phyloP scores from a whole-genome alignment of 2,888 invertebrate genomes.

The Rhagophthalmus giganteus region DNA sequence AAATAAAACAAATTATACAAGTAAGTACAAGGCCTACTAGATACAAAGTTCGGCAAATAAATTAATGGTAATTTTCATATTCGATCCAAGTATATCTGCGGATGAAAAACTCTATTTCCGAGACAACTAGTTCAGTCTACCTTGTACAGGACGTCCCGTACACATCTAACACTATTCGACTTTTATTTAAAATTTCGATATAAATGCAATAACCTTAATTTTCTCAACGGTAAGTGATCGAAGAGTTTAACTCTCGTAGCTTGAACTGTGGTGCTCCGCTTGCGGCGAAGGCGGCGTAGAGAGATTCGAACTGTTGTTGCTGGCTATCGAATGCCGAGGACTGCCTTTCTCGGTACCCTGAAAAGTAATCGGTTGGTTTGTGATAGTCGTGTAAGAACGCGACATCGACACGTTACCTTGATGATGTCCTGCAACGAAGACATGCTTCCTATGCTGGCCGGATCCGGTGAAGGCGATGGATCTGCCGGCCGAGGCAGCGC shows the following conservation, averaged over 20 bases:
- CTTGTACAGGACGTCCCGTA: conserved; percentile 12
- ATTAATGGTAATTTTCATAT: conserved; percentile 11
- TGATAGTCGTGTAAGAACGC: too few relatives aligned
- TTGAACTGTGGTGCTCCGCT: conserved; percentile 67
- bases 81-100: conserved; percentile 1
- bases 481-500: conserved; percentile 60
- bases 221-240: not conserved
- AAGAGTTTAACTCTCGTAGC: conserved; percentile 63
- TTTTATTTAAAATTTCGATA: conserved; percentile 11
- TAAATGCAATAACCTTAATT: conserved; percentile 9
- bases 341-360: conserved; percentile 57
- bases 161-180: conserved; percentile 15
- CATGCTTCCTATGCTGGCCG: conserved; percentile 76
- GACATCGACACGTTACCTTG: too few relatives aligned
- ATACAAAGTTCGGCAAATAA: conserved; percentile 18
- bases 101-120: conserved; percentile 24
- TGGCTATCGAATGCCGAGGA: conserved; percentile 72
- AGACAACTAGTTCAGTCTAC: conserved; percentile 28
- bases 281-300: conserved; percentile 73
- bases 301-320: conserved; percentile 74
- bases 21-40: conserved; percentile 22
- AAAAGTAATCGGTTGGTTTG: too few relatives aligned
- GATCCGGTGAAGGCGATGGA: conserved; percentile 56
- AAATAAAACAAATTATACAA: conserved; percentile 22
- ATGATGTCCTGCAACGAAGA: conserved; percentile 75